Evolutionary conservation across 2,888 invertebrate species (phyloP), one percentile per base, ranked within the genome.

Genomic region (Netelia virgata): DNA sequence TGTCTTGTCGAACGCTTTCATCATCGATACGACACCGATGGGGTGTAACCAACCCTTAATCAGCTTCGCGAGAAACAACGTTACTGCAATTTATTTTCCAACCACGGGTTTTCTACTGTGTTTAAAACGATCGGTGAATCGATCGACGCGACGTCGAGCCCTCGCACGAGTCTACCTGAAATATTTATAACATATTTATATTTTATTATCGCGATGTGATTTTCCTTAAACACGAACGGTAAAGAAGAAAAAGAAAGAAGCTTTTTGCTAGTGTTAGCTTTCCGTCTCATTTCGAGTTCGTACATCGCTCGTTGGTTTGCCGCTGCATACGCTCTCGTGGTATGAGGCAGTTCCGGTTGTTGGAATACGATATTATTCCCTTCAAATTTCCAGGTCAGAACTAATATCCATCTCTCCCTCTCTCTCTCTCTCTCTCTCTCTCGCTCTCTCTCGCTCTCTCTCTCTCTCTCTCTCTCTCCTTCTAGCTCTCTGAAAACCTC

Each of bases 301-400:
- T 41, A 23, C 23, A 47, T 68, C 47, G 47, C 66, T 36, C 47
- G 14, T 14, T 43, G 47, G 43, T 68, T 68, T 18, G 47, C 47
- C 11, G 8, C 16, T 16, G 36, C n/a, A 20, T 68, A 11, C 18
- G 16, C 50, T 84, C 73, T 75, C 84, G 84, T 84, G 84, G 84
- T 69, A 77, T 70, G 70, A 81, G 59, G 84, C 84, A 81, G 64
- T 84, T 84, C 53, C 61, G 59, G 28, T 64, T 63, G 78, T 59
- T 69, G 81, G 73, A 84, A 84, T 74, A 70, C 77, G 84, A 84
- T 84, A 84, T 84, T 81, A 74, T 81, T 84, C 72, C 74, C 78
- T 69, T 70, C 78, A 55, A 84, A 82, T 84, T 84, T 81, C 57
- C 84, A 75, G 69, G 81, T 81, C 77, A 74, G 59, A 77, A 84